Evolutionary conservation across 2,888 invertebrate genomes (phyloP).

Genomic region (Himalopsyche japonica): DNA sequence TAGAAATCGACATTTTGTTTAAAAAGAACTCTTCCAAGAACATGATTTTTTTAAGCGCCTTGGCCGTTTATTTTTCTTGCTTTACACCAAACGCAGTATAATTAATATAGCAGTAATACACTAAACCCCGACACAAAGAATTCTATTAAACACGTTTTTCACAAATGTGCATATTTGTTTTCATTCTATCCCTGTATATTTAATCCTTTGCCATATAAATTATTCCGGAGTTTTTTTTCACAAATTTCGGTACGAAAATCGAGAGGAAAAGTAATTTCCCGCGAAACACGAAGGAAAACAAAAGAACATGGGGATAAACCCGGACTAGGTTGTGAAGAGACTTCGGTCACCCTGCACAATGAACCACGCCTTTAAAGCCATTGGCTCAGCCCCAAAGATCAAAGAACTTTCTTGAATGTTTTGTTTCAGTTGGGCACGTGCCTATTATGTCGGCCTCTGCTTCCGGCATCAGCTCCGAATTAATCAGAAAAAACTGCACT

Average conservation of each 20-base stretch:
- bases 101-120: background rate
- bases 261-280: background rate
- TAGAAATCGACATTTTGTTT: no score
- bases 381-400: conserved; percentile 22
- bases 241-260: background rate
- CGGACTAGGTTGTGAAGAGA: background rate
- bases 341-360: background rate
- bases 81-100: background rate
- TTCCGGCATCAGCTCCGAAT: background rate
- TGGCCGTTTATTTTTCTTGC: no score
- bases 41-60: no score
- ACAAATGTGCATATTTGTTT: background rate
- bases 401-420: conserved; percentile 12
- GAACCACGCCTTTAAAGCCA: background rate
- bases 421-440: background rate
- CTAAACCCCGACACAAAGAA: background rate
- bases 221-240: background rate
- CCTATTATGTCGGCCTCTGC: background rate
- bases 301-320: background rate
- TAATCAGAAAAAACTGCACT: background rate
- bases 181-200: background rate
- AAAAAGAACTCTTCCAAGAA: no score
- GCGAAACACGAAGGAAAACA: background rate
- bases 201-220: background rate
- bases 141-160: background rate